phyloP scores from a whole-genome alignment of 2,888 invertebrate genomes.

The Pammene fasciana region DNA sequence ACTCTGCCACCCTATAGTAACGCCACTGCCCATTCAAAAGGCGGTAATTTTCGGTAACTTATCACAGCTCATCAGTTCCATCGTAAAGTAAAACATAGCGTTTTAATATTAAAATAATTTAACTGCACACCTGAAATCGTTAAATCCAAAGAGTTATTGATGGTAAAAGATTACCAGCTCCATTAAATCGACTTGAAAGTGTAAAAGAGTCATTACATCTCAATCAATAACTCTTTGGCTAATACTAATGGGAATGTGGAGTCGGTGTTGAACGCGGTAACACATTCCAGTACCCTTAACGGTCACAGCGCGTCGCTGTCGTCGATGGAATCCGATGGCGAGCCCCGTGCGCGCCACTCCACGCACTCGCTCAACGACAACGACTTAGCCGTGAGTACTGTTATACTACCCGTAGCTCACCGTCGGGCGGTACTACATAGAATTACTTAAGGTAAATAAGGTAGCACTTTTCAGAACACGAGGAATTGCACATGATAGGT shows the following conservation, averaged over 20 bases:
- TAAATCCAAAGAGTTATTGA: not conserved
- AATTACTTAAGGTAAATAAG: no score
- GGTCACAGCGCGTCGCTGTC: constrained; percentile 80
- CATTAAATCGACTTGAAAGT: no score
- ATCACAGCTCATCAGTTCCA: no score
- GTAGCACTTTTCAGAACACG: no score
- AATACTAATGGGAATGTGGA: constrained; percentile 5
- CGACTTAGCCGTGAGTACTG: constrained; percentile 88
- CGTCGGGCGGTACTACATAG: not conserved
- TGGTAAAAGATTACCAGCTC: no score
- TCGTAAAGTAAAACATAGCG: no score
- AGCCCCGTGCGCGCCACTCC: constrained; percentile 85
- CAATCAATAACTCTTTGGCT: no score
- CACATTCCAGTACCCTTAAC: constrained; percentile 64
- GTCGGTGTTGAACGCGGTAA: constrained; percentile 20
- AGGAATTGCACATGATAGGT: no score
- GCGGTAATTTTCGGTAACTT: no score
- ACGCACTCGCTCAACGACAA: constrained; percentile 95
- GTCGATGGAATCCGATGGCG: constrained; percentile 92
- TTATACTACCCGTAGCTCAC: not conserved
- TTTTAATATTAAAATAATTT: not conserved
- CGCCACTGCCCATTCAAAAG: no score
- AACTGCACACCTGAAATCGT: not conserved
- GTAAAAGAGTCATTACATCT: no score
- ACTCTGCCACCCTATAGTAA: no score